phyloP scores from a whole-genome alignment of 2,113 vertebrate species.

The Mola mola region DNA sequence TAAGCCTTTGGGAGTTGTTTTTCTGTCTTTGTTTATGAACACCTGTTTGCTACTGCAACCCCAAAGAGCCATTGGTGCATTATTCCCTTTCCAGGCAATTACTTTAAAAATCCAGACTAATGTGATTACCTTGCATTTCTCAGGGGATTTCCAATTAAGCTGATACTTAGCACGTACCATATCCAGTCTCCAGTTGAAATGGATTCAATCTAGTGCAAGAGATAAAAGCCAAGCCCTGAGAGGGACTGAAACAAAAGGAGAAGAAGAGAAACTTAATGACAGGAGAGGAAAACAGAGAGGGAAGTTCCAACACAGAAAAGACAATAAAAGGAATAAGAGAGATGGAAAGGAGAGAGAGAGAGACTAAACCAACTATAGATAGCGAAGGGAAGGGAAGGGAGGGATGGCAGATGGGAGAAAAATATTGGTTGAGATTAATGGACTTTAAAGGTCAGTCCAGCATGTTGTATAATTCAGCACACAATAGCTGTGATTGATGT shows the following conservation, averaged over 20 bases:
- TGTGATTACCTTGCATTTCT: constrained; percentile 62
- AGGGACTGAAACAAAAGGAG: constrained; percentile 41
- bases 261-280: constrained; percentile 53
- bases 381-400: constrained; percentile 20
- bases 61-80: constrained; percentile 10
- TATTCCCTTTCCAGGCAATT: constrained; percentile 56
- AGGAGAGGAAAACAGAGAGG: constrained; percentile 14
- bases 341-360: constrained; percentile 36
- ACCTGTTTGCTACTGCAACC: constrained; percentile 39
- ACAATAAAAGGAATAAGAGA: constrained; percentile 31
- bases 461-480: constrained; percentile 81
- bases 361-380: constrained; percentile 64
- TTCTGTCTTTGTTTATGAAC: constrained; percentile 47
- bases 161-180: constrained; percentile 50
- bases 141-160: constrained; percentile 69
- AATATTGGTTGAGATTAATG: constrained; percentile 80
- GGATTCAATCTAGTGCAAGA: constrained; percentile 51
- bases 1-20: constrained; percentile 28
- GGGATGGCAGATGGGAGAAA: constrained; percentile 75
- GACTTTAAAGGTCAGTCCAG: constrained; percentile 82
- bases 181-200: constrained; percentile 62
- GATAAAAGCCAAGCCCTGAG: constrained; percentile 61
- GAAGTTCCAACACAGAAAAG: constrained; percentile 16
- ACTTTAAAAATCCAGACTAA: constrained; percentile 64
- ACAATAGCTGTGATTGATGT: constrained; percentile 80